A percentile compares a stretch with the other conserved stretches of the same genome.
phyloP scores from a whole-genome alignment of 2,888 invertebrate species.

The Drosophila paracracens region DNA sequence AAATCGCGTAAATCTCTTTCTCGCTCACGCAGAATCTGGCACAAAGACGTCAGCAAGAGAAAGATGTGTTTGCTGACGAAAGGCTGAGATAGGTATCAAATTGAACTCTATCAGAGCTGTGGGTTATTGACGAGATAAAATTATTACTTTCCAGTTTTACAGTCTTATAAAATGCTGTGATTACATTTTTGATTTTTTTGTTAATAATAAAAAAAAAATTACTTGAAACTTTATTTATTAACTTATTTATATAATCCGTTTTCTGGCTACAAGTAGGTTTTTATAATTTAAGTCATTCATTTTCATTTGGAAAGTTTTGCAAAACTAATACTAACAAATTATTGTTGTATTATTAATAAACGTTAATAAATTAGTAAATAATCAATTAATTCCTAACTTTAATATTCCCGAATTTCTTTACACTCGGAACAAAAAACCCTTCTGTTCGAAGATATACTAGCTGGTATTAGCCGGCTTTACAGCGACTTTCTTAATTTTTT shows the following conservation, averaged over 20 bases:
- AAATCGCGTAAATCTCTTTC: slow-evolving; percentile 58
- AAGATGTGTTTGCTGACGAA: neutral
- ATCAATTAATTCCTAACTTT: neutral
- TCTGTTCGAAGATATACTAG: neutral
- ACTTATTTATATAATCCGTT: neutral
- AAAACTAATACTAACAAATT: neutral
- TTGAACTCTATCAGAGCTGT: neutral
- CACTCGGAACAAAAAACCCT: neutral
- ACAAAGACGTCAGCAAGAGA: neutral
- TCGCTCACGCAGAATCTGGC: slow-evolving; percentile 27
- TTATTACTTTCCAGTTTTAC: neutral
- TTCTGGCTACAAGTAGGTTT: neutral
- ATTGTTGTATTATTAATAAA: neutral
- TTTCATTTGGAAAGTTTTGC: neutral
- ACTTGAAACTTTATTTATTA: too few relatives aligned
- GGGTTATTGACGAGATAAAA: neutral
- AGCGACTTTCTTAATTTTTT: neutral
- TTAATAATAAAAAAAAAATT: too few relatives aligned
- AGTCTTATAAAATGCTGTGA: neutral
- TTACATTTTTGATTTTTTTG: neutral
- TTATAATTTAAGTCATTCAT: neutral
- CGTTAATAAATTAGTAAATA: neutral
- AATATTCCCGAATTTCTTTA: neutral
- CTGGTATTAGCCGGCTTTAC: neutral
- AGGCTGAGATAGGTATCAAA: neutral